These are phyloP conservation scores for Hippoglossus stenolepis DNA, from an alignment of 2,113 vertebrate genomes.

Conservation along the genomic window DNA sequence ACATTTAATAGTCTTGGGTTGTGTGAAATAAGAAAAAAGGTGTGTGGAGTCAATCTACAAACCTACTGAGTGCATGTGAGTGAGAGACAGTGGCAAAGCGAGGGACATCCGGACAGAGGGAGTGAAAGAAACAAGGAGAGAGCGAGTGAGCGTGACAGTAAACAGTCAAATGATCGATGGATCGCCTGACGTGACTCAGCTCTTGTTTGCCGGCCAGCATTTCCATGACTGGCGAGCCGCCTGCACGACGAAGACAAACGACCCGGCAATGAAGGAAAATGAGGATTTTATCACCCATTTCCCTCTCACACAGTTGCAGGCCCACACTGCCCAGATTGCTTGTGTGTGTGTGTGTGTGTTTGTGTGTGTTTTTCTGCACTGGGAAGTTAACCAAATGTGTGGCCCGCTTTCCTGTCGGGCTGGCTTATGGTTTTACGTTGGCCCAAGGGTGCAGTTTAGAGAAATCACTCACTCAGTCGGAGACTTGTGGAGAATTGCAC, in stretches of 20 bases:
- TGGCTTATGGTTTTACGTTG: conserved; percentile 55
- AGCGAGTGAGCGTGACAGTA: conserved; percentile 62
- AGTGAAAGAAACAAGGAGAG: conserved; percentile 28
- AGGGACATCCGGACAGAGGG: conserved; percentile 20
- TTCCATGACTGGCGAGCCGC: conserved; percentile 66
- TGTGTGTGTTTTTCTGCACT: conserved; percentile 39
- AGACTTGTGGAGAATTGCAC: conserved; percentile 67
- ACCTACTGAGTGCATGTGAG: conserved; percentile 1
- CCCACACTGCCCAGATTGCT: conserved; percentile 55
- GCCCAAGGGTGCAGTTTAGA: conserved; percentile 76
- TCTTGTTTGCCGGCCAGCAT: conserved; percentile 62
- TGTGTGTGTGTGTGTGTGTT: conserved; percentile 39
- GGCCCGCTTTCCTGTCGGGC: conserved; percentile 56
- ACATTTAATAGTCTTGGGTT: conserved; percentile 29
- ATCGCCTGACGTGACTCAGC: conserved; percentile 70
- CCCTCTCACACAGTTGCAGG: conserved; percentile 64
- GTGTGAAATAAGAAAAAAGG: conserved; percentile 15
- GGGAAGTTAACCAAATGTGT: conserved; percentile 77
- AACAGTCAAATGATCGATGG: conserved; percentile 72
- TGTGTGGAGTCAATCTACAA: neutral
- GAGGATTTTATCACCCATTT: conserved; percentile 82
- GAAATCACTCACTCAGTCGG: conserved; percentile 73
- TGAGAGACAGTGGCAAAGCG: conserved; percentile 17
- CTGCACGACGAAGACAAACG: conserved; percentile 74
- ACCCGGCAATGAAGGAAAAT: conserved; percentile 77